Base-by-base conservation (phyloP, 2,113 vertebrate genomes). In the Leptosomus discolor region DNA sequence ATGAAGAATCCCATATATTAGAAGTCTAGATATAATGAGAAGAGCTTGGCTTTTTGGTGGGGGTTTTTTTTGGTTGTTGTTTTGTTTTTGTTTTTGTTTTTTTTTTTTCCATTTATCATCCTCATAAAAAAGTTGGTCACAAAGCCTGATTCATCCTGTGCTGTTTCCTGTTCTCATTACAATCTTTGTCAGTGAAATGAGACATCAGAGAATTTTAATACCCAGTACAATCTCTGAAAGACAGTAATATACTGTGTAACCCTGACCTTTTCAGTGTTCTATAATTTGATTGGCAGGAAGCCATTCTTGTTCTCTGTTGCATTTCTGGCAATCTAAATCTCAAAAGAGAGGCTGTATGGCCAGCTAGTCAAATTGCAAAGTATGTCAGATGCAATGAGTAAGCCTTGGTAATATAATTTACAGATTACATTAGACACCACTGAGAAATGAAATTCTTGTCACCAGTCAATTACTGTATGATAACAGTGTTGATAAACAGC, bases 211-310 rank as follows among this genome's bases (percentile, higher is more conserved):
- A 91, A 88, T 94, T 95, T 94, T 91, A 93, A 96, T 90, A 95
- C 26, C 34, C 70, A 67, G 74, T 56, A 83, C 77, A 96, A 56
- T 92, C 54, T 88, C 58, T 80, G 69, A 82, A 92, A 95, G 80
- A 90, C 32, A 83, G 65, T 91, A 92, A 91, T 85, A 88, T 70
- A 91, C 57, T 85, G n/a, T 85, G 63, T 43, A 76, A 76, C 63
- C 79, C 26, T 96, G 87, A 96, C 81, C 77, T 95, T 92, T 96
- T 74, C 77, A 54, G 13, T 88, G 67, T 85, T 95, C 58, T 73
- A 12, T 85, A 91, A 96, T 97, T 97, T 95, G 84, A 96, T 92
- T 96, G 94, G 87, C 92, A 97, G 91, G 32, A 91, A 94, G 89
- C 87, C 94, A 85, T 91, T 91, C 77, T 76, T 83, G 61, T 89